phyloP scores from a whole-genome alignment of 30 jellyfish, hydroid and myxozoan genomes.

The Aurelia aurita region DNA sequence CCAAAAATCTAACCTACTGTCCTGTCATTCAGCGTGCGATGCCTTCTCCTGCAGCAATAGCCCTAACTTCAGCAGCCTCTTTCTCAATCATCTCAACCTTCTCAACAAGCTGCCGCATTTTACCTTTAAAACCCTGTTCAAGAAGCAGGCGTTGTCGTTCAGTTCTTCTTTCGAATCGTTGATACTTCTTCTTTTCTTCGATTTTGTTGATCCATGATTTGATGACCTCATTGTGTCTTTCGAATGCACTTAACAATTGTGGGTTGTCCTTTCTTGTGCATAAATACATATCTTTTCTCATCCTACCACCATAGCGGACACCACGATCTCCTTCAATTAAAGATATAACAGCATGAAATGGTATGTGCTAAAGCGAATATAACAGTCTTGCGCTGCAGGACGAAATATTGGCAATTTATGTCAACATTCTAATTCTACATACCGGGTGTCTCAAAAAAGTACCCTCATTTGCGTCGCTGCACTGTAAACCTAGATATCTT shows the following conservation, averaged over 20 bases:
- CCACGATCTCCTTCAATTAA: conserved; percentile 77
- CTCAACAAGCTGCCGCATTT: conserved; percentile 57
- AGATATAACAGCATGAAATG: neutral
- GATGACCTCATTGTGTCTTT: conserved; percentile 71
- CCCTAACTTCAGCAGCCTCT: conserved; percentile 24
- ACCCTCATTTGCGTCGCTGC: no score
- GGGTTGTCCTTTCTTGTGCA: conserved; percentile 83
- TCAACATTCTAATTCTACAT: no score
- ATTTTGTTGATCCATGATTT: conserved; percentile 74
- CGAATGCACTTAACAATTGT: conserved; percentile 67
- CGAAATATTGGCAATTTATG: no score
- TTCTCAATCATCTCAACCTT: conserved; percentile 50
- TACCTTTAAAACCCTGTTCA: conserved; percentile 77
- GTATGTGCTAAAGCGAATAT: no score
- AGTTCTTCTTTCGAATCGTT: conserved; percentile 44
- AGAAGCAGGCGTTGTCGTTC: conserved; percentile 69
- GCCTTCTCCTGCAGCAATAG: conserved; percentile 35
- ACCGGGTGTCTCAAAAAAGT: no score
- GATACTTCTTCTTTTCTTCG: conserved; percentile 56
- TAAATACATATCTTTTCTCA: conserved; percentile 54
- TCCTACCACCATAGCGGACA: conserved; percentile 67
- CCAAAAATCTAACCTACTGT: no score
- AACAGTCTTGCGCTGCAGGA: no score
- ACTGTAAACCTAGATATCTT: no score
- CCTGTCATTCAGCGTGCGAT: neutral